Evolutionary conservation across 2,888 invertebrate species (phyloP), one percentile per base, ranked within the genome.

Genomic region (Phyto melanocephala): DNA sequence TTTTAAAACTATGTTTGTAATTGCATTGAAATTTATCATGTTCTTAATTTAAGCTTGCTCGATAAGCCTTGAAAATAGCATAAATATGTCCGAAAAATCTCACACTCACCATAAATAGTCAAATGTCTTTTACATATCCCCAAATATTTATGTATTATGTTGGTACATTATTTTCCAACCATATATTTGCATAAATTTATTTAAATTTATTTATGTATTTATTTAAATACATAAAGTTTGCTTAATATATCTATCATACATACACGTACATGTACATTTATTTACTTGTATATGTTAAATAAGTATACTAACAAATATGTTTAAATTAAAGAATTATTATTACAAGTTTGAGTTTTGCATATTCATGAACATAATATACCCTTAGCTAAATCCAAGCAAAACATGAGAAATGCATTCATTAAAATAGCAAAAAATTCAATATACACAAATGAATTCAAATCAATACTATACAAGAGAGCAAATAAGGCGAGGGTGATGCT

Each of bases 171-270:
- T 20, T 13, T 50, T 7, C 7, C 22, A 1, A 17, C 15, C 8
- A 17, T 0, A 42, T 42, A 60, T 28, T 22, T 17, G 22, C 15
- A 45, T 35, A 40, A n/a, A n/a, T n/a, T n/a, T n/a, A n/a, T n/a
- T 45, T 2, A 45, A 42, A 65, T 50, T 50, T 50, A 71, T 72
- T 52, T 24, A 60, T n/a, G n/a, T 42, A 86, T 87, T 86, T 86
- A 87, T 87, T 87, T 87, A 86, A 86, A 86, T 87, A 86, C 20
- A 13, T 15, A 22, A 52, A 60, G 50, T 60, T 54, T n/a, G n/a
- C n/a, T n/a, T n/a, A n/a, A n/a, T n/a, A n/a, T n/a, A n/a, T n/a
- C n/a, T n/a, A n/a, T n/a, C n/a, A n/a, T n/a, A n/a, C n/a, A n/a
- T n/a, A n/a, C n/a, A n/a, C n/a, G n/a, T n/a, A n/a, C n/a, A n/a